A percentile compares a stretch with the other conserved stretches of the same genome.
phyloP scores from a whole-genome alignment of 2,113 vertebrate genomes.

The Anolis carolinensis region DNA sequence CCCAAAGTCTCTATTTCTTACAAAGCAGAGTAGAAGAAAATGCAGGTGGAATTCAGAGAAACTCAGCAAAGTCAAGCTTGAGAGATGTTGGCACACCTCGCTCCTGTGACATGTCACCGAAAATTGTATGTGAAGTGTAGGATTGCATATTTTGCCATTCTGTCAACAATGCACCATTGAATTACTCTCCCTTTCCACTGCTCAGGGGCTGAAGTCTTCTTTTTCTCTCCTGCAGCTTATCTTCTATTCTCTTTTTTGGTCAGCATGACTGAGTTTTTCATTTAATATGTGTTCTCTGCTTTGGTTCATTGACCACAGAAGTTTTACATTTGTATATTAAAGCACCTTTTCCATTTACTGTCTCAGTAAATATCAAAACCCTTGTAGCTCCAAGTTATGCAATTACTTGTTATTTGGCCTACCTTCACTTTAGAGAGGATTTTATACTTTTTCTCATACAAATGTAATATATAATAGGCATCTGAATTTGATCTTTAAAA shows the following conservation, averaged over 20 bases:
- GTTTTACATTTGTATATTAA: slow-evolving; percentile 22
- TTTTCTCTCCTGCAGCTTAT: not conserved
- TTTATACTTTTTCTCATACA: slow-evolving; percentile 1
- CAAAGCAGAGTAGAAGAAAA: no score
- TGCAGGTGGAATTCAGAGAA: no score
- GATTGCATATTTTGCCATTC: slow-evolving; percentile 19
- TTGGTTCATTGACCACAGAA: slow-evolving; percentile 14
- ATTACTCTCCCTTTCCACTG: not conserved
- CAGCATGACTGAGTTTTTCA: not conserved
- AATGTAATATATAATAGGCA: not conserved
- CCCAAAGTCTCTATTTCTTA: no score
- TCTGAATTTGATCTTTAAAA: not conserved
- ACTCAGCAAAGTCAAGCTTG: no score
- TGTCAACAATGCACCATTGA: slow-evolving; percentile 13
- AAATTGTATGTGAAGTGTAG: not conserved
- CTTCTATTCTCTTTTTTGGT: slow-evolving; percentile 4
- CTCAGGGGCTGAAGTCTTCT: not conserved
- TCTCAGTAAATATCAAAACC: not conserved
- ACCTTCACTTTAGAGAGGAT: slow-evolving; percentile 6
- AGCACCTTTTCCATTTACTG: not conserved
- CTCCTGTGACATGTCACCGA: slow-evolving; percentile 7
- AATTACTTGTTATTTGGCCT: not conserved
- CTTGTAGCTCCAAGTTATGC: accelerated
- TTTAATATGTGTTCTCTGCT: slow-evolving; percentile 21
- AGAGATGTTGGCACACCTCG: no score